These are phyloP conservation scores for Aphis craccivora DNA, from an alignment of 1,140 invertebrate genomes.

Conservation along the genomic window DNA sequence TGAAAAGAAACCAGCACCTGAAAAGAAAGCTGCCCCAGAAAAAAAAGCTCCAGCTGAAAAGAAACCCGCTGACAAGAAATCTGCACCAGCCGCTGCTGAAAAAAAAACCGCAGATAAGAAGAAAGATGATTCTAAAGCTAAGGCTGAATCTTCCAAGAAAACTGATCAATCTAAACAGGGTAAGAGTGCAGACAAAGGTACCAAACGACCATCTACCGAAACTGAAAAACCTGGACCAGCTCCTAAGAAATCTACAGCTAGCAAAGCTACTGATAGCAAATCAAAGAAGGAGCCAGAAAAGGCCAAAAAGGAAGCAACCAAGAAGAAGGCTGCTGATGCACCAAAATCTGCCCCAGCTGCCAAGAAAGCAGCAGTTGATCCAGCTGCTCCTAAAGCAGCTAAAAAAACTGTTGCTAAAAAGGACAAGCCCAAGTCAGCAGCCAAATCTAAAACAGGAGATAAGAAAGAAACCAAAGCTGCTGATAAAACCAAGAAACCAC, in stretches of 20 bases:
- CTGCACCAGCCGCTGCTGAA: constrained; percentile 62
- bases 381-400: constrained; percentile 58
- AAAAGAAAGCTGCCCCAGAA: constrained; percentile 29
- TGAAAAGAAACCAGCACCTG: constrained; percentile 48
- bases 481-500: constrained; percentile 62
- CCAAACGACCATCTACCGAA: constrained; percentile 61
- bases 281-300: constrained; percentile 54
- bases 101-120: constrained; percentile 61
- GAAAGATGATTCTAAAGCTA: constrained; percentile 53
- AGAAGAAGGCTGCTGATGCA: constrained; percentile 64
- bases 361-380: constrained; percentile 57
- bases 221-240: constrained; percentile 64
- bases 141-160: constrained; percentile 52
- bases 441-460: constrained; percentile 61
- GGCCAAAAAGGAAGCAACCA: constrained; percentile 60
- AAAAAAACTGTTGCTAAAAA: constrained; percentile 64
- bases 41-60: constrained; percentile 55
- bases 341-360: constrained; percentile 49
- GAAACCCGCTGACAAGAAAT: constrained; percentile 29
- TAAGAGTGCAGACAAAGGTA: constrained; percentile 63
- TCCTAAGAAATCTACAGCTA: constrained; percentile 64
- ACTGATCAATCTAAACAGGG: constrained; percentile 32
- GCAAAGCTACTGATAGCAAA: constrained; percentile 36
- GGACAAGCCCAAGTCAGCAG: constrained; percentile 65
- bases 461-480: constrained; percentile 60